Evolutionary conservation across 2,113 vertebrate species (phyloP).

Genomic region (Rhineura floridana): DNA sequence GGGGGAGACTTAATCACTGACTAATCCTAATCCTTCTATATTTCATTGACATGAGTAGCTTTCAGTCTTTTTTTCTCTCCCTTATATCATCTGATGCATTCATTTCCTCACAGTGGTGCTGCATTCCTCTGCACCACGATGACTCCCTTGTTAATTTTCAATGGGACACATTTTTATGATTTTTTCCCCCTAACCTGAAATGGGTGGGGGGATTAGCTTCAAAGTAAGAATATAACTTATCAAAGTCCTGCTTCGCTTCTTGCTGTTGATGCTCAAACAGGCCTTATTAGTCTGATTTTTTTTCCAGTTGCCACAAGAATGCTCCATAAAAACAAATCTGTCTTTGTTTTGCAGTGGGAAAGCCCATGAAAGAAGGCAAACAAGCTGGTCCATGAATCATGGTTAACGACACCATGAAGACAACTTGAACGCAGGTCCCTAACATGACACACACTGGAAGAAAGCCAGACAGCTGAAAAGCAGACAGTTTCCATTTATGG

Average conservation of each 20-base stretch:
- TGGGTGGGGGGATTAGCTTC: conserved; percentile 40
- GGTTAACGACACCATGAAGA: not conserved
- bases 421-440: not conserved
- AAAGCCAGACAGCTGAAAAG: too few species aligned
- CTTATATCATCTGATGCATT: conserved; percentile 26
- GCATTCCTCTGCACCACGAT: conserved; percentile 34
- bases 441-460: not conserved
- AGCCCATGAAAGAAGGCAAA: conserved; percentile 44
- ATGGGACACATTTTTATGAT: conserved; percentile 53
- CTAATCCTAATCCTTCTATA: conserved; percentile 6
- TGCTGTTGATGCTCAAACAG: conserved; percentile 56
- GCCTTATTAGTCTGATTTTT: conserved; percentile 51
- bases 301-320: conserved; percentile 58
- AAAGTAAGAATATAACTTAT: conserved; percentile 35
- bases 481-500: not conserved
- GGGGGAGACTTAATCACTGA: conserved; percentile 20
- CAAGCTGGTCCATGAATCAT: conserved; percentile 45
- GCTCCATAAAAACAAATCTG: conserved; percentile 60
- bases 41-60: conserved; percentile 9
- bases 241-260: conserved; percentile 48
- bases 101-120: conserved; percentile 21
- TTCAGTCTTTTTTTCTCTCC: conserved; percentile 41
- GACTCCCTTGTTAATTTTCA: conserved; percentile 53
- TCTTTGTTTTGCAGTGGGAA: conserved; percentile 61
- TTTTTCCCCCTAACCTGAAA: conserved; percentile 18